These are phyloP conservation scores for Drosophila setosimentum DNA, from an alignment of 2,888 invertebrate species.

Conservation along the genomic window DNA sequence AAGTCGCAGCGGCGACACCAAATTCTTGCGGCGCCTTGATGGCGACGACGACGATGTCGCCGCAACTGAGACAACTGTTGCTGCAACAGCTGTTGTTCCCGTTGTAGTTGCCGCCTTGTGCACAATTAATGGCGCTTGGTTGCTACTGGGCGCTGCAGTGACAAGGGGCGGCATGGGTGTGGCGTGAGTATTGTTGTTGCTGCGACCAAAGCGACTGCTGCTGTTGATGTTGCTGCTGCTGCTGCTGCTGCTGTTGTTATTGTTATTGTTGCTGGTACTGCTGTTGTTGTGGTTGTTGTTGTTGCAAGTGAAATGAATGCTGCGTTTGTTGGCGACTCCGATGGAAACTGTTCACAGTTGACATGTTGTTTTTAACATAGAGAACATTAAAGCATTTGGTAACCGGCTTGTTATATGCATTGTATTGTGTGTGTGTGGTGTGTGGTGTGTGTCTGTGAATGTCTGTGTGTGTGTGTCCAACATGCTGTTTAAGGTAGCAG, in stretches of 20 bases:
- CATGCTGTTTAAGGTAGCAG: background rate
- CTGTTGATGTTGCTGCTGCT: constrained; percentile 60
- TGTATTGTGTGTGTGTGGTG: constrained; percentile 1
- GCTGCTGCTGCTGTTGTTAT: constrained; percentile 54
- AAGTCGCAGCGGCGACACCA: constrained; percentile 76
- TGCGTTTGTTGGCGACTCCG: constrained; percentile 59
- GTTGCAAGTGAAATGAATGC: constrained; percentile 62
- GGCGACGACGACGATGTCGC: constrained; percentile 53
- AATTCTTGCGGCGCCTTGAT: constrained; percentile 75
- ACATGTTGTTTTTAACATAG: constrained; percentile 24
- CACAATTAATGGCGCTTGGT: constrained; percentile 67
- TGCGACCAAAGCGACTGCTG: constrained; percentile 50
- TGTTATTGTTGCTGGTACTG: constrained; percentile 35
- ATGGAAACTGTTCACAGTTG: constrained; percentile 48
- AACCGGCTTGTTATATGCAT: constrained; percentile 21
- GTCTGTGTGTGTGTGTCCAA: constrained; percentile 8
- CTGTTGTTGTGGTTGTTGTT: constrained; percentile 40
- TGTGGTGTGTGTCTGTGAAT: constrained; percentile 5
- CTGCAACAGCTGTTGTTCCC: constrained; percentile 51
- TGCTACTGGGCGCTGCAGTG: constrained; percentile 44
- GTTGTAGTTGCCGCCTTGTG: constrained; percentile 58
- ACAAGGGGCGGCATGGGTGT: constrained; percentile 80
- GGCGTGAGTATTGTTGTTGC: constrained; percentile 67
- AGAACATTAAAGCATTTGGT: constrained; percentile 54
- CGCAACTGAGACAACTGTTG: constrained; percentile 27